Base-by-base conservation (phyloP, 2,113 vertebrate species). In the Manacus vitellinus region DNA sequence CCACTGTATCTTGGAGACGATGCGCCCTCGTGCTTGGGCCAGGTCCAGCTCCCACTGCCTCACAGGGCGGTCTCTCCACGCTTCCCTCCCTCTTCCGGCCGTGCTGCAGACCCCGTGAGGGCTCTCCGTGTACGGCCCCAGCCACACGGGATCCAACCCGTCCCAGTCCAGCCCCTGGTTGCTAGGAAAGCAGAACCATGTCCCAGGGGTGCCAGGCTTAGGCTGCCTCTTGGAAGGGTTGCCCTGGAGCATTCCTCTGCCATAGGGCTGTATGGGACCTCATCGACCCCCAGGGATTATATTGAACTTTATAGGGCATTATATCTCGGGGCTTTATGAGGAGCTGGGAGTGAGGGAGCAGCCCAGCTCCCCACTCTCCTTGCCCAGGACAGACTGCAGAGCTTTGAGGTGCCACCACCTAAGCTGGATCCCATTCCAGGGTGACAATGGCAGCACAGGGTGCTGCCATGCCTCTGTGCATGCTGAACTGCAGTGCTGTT, bases 1-100 rank as follows among this genome's bases (percentile, higher is more conserved):
- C 97, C 94, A 95, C 94, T 95, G 94, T 91, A 95, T 97, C 96
- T 97, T 96, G 65, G 96, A 97, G 74, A 97, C 96, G 27, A 95
- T 92, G 91, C 0, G 5, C 91, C 88, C 80, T 94, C 3, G 0
- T 62, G 46, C 62, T 96, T 96, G 46, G 14, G 92, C 91, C 85
- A 71, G 77, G 63, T 96, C 94, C 96, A 95, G 86, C 91, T 95
- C 80, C 79, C 66, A n/a, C 66, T 0, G 0, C 70, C n/a, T 2
- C 71, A 73, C 12, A 4, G 49, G 79, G 82, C 90, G 71, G 85
- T 85, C 94, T 89, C 21, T 71, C 70, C 54, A 10, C 0, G 0
- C 58, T 55, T 74, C 65, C 43, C 86, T 95, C 82, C 62, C 44
- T 82, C 61, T 88, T 44, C 71, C 4, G 0, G 30, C 66, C 37